Base-by-base conservation (phyloP, 2,888 invertebrate species). In the Clusia tigrina region DNA sequence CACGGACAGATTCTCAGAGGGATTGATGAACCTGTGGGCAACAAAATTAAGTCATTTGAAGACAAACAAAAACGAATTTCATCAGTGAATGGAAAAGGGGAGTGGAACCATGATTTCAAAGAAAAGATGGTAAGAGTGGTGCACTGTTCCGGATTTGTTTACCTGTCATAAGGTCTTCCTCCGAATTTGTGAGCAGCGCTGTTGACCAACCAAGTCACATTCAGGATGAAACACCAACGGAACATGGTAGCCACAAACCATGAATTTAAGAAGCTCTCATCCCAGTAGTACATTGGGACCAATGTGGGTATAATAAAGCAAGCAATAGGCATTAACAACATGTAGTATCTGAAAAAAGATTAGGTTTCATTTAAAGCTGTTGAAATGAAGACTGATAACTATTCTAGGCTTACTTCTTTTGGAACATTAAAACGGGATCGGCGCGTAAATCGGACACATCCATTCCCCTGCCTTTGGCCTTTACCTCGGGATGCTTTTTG, bases 161-260 rank as follows among this genome's bases (percentile, higher is more conserved):
- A 88, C 86, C 86, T 88, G 81, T 95, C 91, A 78, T 91, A 91
- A 3, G 91, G 91, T 71, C 89, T 90, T 74, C 87, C 86, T 57
- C 91, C 91, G 85, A 89, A 91, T 76, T 90, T 88, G 85, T 95
- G 95, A 1, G 95, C 95, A 1, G 91, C 92, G 64, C 93, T 93
- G 85, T 95, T 95, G 26, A 95, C 94, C 63, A 92, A 86, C 95
- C 95, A 95, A 0, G 95, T 95, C 66, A 90, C 89, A 82, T 96
- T 92, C 56, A 96, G 86, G 42, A 90, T 89, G 78, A 91, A 87
- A 20, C 89, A 86, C 84, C 94, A 95, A 53, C 95, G 89, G 80
- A 94, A 87, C 77, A 91, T 86, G 9, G 90, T 88, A 54, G 88
- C 87, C 15, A 90, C 88, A 78, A 89, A 88, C 85, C 88, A 90